Base-by-base conservation (phyloP, 2,797 vertebrate species). In the Pangasius sanitwongsei region DNA sequence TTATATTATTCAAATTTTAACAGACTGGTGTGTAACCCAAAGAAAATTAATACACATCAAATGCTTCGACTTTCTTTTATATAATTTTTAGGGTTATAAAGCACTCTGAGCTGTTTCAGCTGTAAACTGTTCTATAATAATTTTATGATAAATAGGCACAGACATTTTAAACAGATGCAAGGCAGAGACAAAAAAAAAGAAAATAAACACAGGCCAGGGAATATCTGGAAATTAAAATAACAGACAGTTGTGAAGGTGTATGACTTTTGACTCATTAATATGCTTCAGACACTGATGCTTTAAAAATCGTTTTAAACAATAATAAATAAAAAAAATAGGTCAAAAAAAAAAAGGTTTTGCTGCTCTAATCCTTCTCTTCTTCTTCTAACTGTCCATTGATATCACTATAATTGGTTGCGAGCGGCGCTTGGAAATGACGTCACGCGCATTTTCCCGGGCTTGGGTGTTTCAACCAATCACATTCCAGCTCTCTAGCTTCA, bases 401-500 rank as follows among this genome's bases (percentile, higher is more conserved):
- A 16, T n/a, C 0, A 6, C 2, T 31, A 8, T 23, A 81, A 55
- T 0, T 1, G 13, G 25, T 3, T 50, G 44, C 13, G 18, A 59
- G 8, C 5, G 83, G 63, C 83, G 83, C 83, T 13, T 53, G 0
- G 37, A 85, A 2, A 70, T 34, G 18, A 70, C 48, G n/a, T 70
- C 83, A 85, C n/a, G 3, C 1, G 9, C 0, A 6, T 7, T 70
- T 85, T 85, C 83, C 83, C 83, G 83, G 44, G 83, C 48, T 70
- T 55, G n/a, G 3, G 11, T 55, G n/a, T 18, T 53, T 85, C 48
- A 34, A 11, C 83, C 83, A 83, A 83, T 83, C 81, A 70, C 48
- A 70, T 0, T 23, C 65, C 16, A 8, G 5, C 9, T 85, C 18
- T 3, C 1, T 34, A 34, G 9, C 16, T 11, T 57, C 18, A 5